Evolutionary conservation across 2,888 invertebrate genomes (phyloP).

Genomic region (Sinohyriopsis cumingii): DNA sequence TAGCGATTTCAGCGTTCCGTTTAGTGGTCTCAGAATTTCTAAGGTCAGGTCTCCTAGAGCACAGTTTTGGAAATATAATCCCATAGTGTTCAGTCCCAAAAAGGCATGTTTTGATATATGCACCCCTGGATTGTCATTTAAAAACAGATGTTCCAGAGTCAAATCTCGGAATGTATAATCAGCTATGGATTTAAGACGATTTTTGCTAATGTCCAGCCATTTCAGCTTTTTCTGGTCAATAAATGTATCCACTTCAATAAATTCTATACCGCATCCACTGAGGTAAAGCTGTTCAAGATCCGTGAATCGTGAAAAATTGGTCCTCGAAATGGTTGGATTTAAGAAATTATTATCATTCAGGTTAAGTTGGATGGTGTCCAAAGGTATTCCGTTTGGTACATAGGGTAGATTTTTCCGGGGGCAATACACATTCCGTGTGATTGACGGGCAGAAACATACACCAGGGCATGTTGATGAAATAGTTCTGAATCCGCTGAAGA

Average conservation of each 20-base stretch:
- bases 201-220: conserved; percentile 69
- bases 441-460: conserved; percentile 66
- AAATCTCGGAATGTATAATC: conserved; percentile 68
- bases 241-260: conserved; percentile 66
- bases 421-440: conserved; percentile 67
- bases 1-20: conserved; percentile 62
- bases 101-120: conserved; percentile 61
- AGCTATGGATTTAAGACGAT: conserved; percentile 62
- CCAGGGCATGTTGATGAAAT: conserved; percentile 55
- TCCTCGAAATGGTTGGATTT: conserved; percentile 52
- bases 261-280: conserved; percentile 67
- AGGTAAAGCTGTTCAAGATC: conserved; percentile 66
- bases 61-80: conserved; percentile 68
- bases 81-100: conserved; percentile 61
- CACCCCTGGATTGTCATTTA: conserved; percentile 68
- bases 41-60: conserved; percentile 57
- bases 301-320: conserved; percentile 64
- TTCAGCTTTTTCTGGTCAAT: conserved; percentile 62
- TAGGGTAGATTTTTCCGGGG: conserved; percentile 58
- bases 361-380: conserved; percentile 63
- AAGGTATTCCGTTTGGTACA: conserved; percentile 66
- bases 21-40: conserved; percentile 63
- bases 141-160: conserved; percentile 64
- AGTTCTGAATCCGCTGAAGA: conserved; percentile 17
- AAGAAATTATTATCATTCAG: conserved; percentile 67